phyloP scores from a whole-genome alignment of 2,797 vertebrate species.

The Ptychadena robeensis region DNA sequence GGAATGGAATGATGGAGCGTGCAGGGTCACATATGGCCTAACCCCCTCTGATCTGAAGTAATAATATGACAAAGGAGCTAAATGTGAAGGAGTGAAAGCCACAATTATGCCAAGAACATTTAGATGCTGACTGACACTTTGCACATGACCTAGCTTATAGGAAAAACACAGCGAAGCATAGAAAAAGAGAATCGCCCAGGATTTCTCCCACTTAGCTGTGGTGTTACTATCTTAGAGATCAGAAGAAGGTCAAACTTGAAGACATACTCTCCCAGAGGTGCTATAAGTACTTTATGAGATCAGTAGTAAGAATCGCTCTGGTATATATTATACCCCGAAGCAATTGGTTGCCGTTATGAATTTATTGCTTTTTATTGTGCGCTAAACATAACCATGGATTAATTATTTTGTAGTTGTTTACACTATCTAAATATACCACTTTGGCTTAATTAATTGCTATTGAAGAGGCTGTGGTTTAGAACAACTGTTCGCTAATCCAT shows the following conservation, averaged over 20 bases:
- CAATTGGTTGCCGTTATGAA: constrained; percentile 21
- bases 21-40: constrained; percentile 1
- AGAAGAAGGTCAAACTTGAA: constrained; percentile 48
- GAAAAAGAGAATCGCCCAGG: background rate
- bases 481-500: constrained; percentile 55
- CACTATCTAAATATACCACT: constrained; percentile 58
- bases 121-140: constrained; percentile 14
- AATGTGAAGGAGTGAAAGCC: constrained; percentile 23
- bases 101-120: constrained; percentile 20
- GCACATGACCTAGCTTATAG: constrained; percentile 21
- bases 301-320: constrained; percentile 33
- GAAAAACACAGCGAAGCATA: constrained; percentile 1
- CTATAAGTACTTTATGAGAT: constrained; percentile 47
- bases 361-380: constrained; percentile 46
- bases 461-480: constrained; percentile 58
- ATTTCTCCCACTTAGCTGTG: constrained; percentile 33
- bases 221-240: constrained; percentile 36
- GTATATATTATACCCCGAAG: constrained; percentile 34
- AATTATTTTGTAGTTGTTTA: constrained; percentile 58
- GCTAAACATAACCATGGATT: constrained; percentile 49
- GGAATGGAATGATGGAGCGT: background rate
- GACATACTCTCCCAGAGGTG: constrained; percentile 25
- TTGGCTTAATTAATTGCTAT: constrained; percentile 59
- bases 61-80: constrained; percentile 27
- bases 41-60: constrained; percentile 8